A percentile compares a stretch with the other conserved stretches of the same genome.
Evolutionary conservation across 1,140 invertebrate species (phyloP).

Genomic region (Sinonovacula constricta): DNA sequence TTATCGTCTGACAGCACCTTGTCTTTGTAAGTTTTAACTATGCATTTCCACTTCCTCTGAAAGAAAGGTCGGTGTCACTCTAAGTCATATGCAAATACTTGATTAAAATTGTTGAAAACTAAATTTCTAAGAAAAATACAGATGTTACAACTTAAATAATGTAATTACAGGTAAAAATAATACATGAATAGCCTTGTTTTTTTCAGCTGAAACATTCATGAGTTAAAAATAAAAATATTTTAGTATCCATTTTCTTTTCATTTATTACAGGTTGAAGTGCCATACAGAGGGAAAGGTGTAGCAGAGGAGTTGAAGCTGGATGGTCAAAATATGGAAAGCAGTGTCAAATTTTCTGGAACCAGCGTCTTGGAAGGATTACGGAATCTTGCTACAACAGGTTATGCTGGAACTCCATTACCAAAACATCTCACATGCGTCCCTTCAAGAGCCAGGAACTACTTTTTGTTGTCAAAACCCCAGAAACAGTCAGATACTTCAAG

Average conservation of each 20-base stretch:
- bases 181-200: background rate
- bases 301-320: conserved; percentile 19
- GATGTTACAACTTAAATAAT: background rate
- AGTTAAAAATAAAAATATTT: too few species aligned
- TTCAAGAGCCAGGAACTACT: conserved; percentile 34
- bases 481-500: too few species aligned
- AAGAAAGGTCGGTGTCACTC: too few species aligned
- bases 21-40: too few species aligned
- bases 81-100: background rate
- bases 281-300: conserved; percentile 31
- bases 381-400: conserved; percentile 33
- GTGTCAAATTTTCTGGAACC: conserved; percentile 48
- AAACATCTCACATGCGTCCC: conserved; percentile 47
- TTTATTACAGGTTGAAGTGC: conserved; percentile 28
- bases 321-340: conserved; percentile 38
- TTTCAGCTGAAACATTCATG: background rate
- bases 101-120: background rate
- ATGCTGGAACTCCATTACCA: conserved; percentile 34
- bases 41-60: too few species aligned
- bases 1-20: too few species aligned
- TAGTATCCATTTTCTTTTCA: background rate
- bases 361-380: conserved; percentile 56
- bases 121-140: background rate
- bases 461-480: conserved; percentile 37
- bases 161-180: background rate